A percentile compares a stretch with the other conserved stretches of the same genome.
phyloP scores from a whole-genome alignment of 2,113 vertebrate species.

The Mirza zaza region DNA sequence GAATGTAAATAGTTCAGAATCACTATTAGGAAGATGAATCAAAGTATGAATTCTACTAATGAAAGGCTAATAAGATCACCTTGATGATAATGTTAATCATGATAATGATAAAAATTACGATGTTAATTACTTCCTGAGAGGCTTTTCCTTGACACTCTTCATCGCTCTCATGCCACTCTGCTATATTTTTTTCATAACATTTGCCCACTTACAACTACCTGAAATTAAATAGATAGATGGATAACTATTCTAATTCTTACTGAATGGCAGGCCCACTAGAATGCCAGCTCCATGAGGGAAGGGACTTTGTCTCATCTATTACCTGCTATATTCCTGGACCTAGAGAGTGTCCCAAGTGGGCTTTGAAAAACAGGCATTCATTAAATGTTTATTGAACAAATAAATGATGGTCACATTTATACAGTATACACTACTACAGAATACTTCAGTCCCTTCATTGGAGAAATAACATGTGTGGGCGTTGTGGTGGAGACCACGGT shows the following conservation, averaged over 20 bases:
- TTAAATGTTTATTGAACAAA: background rate
- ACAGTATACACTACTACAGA: background rate
- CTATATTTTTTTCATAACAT: background rate
- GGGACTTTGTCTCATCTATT: background rate
- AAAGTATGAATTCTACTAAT: slow-evolving; percentile 19
- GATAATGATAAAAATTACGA: slow-evolving; percentile 30
- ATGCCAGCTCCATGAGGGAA: background rate
- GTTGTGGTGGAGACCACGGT: background rate
- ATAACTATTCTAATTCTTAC: background rate
- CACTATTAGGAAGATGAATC: slow-evolving; percentile 14
- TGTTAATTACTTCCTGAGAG: slow-evolving; percentile 31
- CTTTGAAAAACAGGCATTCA: background rate
- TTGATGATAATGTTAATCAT: slow-evolving; percentile 45
- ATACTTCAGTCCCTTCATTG: background rate
- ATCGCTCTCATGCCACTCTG: background rate
- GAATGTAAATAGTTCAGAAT: background rate
- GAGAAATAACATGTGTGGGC: background rate
- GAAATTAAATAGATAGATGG: background rate
- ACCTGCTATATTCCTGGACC: background rate
- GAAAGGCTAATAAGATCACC: slow-evolving; percentile 31
- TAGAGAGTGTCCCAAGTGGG: background rate
- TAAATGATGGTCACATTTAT: background rate
- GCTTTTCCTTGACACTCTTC: background rate
- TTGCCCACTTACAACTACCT: background rate
- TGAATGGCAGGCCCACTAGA: background rate